Conservation (phyloP, 1,140 invertebrate genomes). For the Physella acuta region DNA sequence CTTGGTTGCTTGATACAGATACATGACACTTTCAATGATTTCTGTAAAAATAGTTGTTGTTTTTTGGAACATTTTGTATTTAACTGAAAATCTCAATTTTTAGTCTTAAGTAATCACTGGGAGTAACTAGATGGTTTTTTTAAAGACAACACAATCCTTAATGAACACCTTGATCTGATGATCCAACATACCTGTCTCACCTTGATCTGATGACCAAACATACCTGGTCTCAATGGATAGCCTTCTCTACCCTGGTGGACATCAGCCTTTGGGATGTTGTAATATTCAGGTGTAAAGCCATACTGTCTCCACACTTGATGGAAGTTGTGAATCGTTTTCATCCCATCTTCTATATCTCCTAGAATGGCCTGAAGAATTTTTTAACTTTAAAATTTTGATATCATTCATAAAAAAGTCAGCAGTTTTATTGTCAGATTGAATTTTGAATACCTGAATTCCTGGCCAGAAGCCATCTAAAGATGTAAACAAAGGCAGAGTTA, state of each 20-base stretch:
- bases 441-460: slow-evolving; percentile 89
- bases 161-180: too few species aligned
- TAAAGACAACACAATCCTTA: too few species aligned
- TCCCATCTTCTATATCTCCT: slow-evolving; percentile 83
- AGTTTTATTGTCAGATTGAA: too few species aligned
- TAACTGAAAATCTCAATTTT: too few species aligned
- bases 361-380: slow-evolving; percentile 66
- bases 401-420: too few species aligned
- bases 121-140: too few species aligned
- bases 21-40: slow-evolving; percentile 95
- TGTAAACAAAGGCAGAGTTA: slow-evolving; percentile 95
- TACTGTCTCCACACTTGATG: slow-evolving; percentile 93
- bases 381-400: too few species aligned
- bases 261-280: slow-evolving; percentile 85
- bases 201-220: neutral
- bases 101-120: too few species aligned
- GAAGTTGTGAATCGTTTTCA: slow-evolving; percentile 93
- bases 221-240: slow-evolving; percentile 86
- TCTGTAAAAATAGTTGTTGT: too few species aligned
- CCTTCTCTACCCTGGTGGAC: slow-evolving; percentile 82
- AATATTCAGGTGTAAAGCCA: slow-evolving; percentile 96
- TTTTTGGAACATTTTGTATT: too few species aligned
- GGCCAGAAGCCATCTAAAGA: slow-evolving; percentile 99
- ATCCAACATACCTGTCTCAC: too few species aligned
- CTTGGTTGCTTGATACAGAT: slow-evolving; percentile 88